phyloP scores from a whole-genome alignment of 1,140 invertebrate species.

The Pomacea maculata region DNA sequence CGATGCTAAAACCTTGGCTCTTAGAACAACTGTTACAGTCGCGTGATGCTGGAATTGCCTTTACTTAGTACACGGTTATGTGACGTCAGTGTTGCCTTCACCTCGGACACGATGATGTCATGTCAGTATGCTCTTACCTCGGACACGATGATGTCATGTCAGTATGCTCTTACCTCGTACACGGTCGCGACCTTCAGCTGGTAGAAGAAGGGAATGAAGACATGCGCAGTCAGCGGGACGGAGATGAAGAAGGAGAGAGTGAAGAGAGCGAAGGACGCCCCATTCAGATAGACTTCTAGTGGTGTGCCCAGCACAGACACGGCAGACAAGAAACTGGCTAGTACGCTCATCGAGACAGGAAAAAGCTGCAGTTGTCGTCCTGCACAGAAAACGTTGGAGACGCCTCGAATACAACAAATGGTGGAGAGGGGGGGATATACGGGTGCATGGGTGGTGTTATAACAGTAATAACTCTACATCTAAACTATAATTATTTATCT shows the following conservation, averaged over 20 bases:
- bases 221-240: conserved; percentile 80
- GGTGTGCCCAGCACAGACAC: conserved; percentile 80
- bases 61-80: conserved; percentile 79
- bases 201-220: conserved; percentile 89
- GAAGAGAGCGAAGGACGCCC: conserved; percentile 33
- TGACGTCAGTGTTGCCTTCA: too few species aligned
- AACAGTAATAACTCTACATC: too few species aligned
- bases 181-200: conserved; percentile 83
- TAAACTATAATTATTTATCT: too few species aligned
- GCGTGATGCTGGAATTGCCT: not conserved
- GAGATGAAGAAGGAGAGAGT: conserved; percentile 68
- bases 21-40: not conserved
- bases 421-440: too few species aligned
- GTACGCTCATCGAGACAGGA: conserved; percentile 46
- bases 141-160: not conserved
- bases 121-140: not conserved
- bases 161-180: conserved; percentile 77
- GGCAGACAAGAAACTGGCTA: conserved; percentile 87
- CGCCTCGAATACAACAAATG: too few species aligned
- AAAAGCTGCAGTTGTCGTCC: conserved; percentile 79
- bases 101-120: too few species aligned
- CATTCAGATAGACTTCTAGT: conserved; percentile 44
- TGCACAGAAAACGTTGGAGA: not conserved
- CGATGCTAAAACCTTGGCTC: too few species aligned
- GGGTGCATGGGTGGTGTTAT: too few species aligned